Base-by-base conservation (phyloP, 2,888 invertebrate species). In the Aporophyla lueneburgensis region DNA sequence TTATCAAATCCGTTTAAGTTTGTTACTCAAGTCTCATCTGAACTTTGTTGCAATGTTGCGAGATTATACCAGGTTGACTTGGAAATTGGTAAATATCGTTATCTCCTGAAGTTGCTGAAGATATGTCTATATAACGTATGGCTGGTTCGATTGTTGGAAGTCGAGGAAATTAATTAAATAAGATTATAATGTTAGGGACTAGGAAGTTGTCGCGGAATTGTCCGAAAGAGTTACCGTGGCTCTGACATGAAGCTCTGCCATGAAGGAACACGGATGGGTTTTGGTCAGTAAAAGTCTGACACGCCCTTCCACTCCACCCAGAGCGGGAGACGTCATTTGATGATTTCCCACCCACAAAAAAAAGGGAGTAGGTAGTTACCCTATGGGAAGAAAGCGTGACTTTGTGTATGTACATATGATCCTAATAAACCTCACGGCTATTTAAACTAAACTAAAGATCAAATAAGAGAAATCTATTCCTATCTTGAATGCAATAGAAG, bases 1-100 rank as follows among this genome's bases (percentile, higher is more conserved):
- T 67, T 78, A 83, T 83, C 76, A 85, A 87, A 87, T 78, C 71
- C 78, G 71, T 56, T 27, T 65, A 78, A 79, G 74, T 76, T 84
- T 74, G 65, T 66, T 82, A 54, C 66, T 74, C 58, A 76, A 70
- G 61, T 85, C 56, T 68, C 59, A 53, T 74, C 63, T 63, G 40
- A 24, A 71, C 69, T 19, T 83, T 74, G 51, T 62, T 85, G 67
- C 71, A 68, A 61, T 71, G 43, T 75, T 75, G 58, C 56, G 33
- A n/a, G 40, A 53, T 12, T 53, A 68, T 76, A 71, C 24, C 12
- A n/a, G 43, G 49, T 78, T 69, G 46, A 62, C 66, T 83, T 79
- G 58, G 70, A 54, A 78, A 69, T 83, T 46, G 33, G 21, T 58
- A 79, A 70, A 84, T 67, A 59, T 63, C 53, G 14, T 70, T 58